Evolutionary conservation across 2,797 vertebrate species (phyloP).

Genomic region (Tadarida brasiliensis): DNA sequence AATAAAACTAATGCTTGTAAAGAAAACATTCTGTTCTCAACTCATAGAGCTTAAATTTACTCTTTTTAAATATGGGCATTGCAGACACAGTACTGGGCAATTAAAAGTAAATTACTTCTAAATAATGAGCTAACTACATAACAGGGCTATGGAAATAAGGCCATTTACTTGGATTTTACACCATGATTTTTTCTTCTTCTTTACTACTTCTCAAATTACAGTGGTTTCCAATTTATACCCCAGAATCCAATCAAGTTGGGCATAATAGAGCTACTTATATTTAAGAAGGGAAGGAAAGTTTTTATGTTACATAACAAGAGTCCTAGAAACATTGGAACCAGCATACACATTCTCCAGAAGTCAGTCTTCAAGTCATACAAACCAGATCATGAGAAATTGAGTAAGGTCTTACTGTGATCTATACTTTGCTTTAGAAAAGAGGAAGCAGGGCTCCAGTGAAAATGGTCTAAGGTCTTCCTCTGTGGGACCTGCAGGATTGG

Average conservation of each 20-base stretch:
- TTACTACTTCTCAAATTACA: slow-evolving; percentile 8
- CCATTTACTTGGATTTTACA: slow-evolving; percentile 24
- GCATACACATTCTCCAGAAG: background rate
- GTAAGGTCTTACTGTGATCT: background rate
- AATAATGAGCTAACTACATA: slow-evolving; percentile 54
- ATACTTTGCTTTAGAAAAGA: background rate
- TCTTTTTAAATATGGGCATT: slow-evolving; percentile 49
- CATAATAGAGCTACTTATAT: background rate
- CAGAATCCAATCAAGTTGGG: background rate
- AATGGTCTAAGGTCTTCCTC: background rate
- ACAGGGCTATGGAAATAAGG: background rate
- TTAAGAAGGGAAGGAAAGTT: background rate
- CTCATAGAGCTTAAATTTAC: slow-evolving; percentile 50
- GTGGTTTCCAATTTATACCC: slow-evolving; percentile 33
- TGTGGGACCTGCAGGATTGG: background rate
- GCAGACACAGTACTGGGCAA: slow-evolving; percentile 37
- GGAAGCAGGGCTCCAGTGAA: background rate
- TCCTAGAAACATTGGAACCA: background rate
- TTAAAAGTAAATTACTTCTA: slow-evolving; percentile 69
- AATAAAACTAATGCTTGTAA: slow-evolving; percentile 39
- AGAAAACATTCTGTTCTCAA: slow-evolving; percentile 34
- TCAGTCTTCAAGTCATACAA: background rate
- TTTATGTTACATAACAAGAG: background rate
- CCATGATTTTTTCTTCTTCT: background rate
- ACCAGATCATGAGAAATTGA: background rate